phyloP scores from a whole-genome alignment of 2,888 invertebrate species.

The Drosophila nr. perissopoda region DNA sequence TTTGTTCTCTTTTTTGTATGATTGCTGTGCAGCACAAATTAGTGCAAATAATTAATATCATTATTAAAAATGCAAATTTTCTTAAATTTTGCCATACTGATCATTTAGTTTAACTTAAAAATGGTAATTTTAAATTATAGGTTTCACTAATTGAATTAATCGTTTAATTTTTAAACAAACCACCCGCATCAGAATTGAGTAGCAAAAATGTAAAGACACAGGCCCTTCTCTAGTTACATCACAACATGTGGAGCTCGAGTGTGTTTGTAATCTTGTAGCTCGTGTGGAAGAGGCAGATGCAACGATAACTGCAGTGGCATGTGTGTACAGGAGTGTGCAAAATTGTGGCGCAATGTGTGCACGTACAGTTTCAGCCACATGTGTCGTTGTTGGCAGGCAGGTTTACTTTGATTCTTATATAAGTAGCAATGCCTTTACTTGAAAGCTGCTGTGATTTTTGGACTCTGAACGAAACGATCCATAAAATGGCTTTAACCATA shows the following conservation, averaged over 20 bases:
- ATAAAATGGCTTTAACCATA: slow-evolving; percentile 45
- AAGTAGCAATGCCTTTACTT: slow-evolving; percentile 24
- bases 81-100: too few species aligned
- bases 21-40: too few species aligned
- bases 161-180: neutral
- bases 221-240: slow-evolving; percentile 19
- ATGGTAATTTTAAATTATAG: neutral
- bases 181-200: neutral
- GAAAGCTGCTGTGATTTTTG: slow-evolving; percentile 46
- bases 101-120: neutral
- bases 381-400: slow-evolving; percentile 15
- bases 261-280: slow-evolving; percentile 35
- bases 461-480: slow-evolving; percentile 38
- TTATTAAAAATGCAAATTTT: too few species aligned
- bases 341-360: slow-evolving; percentile 13
- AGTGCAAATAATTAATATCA: too few species aligned
- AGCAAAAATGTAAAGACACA: neutral
- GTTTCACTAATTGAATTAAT: neutral
- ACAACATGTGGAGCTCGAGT: slow-evolving; percentile 3
- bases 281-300: slow-evolving; percentile 14
- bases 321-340: slow-evolving; percentile 17
- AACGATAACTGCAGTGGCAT: slow-evolving; percentile 37
- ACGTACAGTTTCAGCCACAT: slow-evolving; percentile 26
- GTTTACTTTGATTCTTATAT: slow-evolving; percentile 11
- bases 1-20: neutral